These are phyloP conservation scores for Dicaeum eximium DNA, from an alignment of 2,113 vertebrate species.

Conservation along the genomic window DNA sequence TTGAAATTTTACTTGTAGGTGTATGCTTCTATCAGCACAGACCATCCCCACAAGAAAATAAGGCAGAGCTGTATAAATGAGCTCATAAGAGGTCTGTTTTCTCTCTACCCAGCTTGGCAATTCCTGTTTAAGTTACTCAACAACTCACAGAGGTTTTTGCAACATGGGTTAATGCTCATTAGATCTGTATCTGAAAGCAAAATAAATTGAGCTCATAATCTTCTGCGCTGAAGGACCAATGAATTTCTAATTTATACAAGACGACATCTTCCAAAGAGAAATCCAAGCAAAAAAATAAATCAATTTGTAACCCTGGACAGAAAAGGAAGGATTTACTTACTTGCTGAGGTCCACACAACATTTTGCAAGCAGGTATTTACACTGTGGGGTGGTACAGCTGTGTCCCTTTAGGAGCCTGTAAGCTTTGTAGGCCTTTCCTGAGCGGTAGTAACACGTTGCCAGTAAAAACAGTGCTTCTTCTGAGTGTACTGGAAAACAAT, in stretches of 20 bases:
- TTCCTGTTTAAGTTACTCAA: not conserved
- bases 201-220: not conserved
- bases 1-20: not conserved
- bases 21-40: not conserved
- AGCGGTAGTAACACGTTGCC: conserved; percentile 97
- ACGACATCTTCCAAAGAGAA: not conserved
- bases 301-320: not conserved
- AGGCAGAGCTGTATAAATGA: not conserved
- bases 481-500: conserved; percentile 76
- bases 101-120: not conserved
- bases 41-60: not conserved
- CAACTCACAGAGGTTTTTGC: not conserved
- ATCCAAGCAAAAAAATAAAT: not conserved
- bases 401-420: conserved; percentile 95
- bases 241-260: not conserved
- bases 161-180: not conserved
- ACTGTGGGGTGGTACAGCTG: conserved; percentile 92
- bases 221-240: not conserved
- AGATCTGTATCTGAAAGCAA: not conserved
- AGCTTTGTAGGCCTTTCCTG: conserved; percentile 96
- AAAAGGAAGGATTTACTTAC: conserved; percentile 72
- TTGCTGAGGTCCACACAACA: conserved; percentile 98
- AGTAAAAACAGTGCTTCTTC: conserved; percentile 93
- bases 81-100: not conserved
- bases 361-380: conserved; percentile 95